phyloP scores from a whole-genome alignment of 2,888 invertebrate species.

The Dermolepida albohirtum region DNA sequence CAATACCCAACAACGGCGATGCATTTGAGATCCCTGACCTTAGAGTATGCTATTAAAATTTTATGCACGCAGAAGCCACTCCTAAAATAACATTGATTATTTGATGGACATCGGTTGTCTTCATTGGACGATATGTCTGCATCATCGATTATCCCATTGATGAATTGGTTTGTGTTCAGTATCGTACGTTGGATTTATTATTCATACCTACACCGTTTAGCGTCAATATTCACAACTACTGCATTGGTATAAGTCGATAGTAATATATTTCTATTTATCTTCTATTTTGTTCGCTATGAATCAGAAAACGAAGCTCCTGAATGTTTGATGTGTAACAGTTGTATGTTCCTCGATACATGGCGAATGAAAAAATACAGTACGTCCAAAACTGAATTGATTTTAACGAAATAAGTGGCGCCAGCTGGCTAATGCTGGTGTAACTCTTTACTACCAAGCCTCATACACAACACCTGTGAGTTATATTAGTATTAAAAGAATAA shows the following conservation, averaged over 20 bases:
- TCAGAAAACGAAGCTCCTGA: not conserved
- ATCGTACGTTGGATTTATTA: slow-evolving; percentile 30
- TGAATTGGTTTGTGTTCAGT: slow-evolving; percentile 20
- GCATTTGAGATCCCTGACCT: slow-evolving; percentile 32
- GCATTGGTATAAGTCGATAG: slow-evolving; percentile 15
- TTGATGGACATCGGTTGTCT: slow-evolving; percentile 19
- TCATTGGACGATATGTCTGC: not conserved
- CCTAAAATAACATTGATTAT: slow-evolving; percentile 34
- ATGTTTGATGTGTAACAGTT: not conserved
- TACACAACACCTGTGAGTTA: too few relatives aligned
- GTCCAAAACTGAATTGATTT: too few relatives aligned
- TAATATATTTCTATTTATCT: slow-evolving; percentile 30
- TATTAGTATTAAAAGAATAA: too few relatives aligned
- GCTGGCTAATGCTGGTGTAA: too few relatives aligned
- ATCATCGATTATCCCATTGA: slow-evolving; percentile 24
- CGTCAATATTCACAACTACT: slow-evolving; percentile 20
- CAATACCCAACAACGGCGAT: slow-evolving; percentile 5
- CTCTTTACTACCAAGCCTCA: too few relatives aligned
- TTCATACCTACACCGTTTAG: slow-evolving; percentile 20
- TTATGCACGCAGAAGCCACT: slow-evolving; percentile 37
- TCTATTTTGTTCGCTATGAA: slow-evolving; percentile 1
- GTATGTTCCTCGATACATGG: too few relatives aligned
- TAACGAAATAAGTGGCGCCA: too few relatives aligned
- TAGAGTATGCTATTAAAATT: slow-evolving; percentile 27
- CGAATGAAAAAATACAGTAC: too few relatives aligned